Evolutionary conservation across 37 sponge, comb jelly and placozoan species (phyloP).

Genomic region (Haliclona indistincta): DNA sequence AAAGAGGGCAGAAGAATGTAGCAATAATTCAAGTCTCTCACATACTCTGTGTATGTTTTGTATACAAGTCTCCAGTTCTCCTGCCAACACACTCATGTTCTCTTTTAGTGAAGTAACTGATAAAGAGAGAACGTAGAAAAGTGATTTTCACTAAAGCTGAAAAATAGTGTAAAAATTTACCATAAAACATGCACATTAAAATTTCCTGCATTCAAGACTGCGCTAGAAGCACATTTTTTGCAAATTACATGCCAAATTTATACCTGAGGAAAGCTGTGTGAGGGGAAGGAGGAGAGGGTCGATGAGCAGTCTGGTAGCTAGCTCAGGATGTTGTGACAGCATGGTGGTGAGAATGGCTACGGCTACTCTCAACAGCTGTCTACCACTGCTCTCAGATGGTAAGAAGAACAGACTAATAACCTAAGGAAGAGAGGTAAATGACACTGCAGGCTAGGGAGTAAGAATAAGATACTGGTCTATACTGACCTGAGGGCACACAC

Average conservation of each 20-base stretch:
- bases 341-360: slow-evolving; percentile 43
- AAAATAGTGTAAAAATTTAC: not conserved
- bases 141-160: too few species aligned
- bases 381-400: slow-evolving; percentile 4
- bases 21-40: not conserved
- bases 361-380: slow-evolving; percentile 29
- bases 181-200: not conserved
- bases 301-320: slow-evolving; percentile 24
- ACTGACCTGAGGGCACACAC: slow-evolving; percentile 75
- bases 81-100: too few species aligned
- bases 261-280: slow-evolving; percentile 21
- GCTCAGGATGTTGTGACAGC: slow-evolving; percentile 21
- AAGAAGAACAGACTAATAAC: slow-evolving; percentile 22
- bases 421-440: not conserved
- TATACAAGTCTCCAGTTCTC: slow-evolving; percentile 10
- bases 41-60: slow-evolving; percentile 25
- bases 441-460: not conserved
- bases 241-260: too few species aligned
- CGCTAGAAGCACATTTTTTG: too few species aligned
- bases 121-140: too few species aligned
- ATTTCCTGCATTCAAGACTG: too few species aligned
- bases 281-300: slow-evolving; percentile 32
- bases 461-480: not conserved
- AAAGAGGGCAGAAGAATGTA: not conserved
- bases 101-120: too few species aligned